Evolutionary conservation across 2,888 invertebrate species (phyloP).

Genomic region (Parasteatoda lunata): DNA sequence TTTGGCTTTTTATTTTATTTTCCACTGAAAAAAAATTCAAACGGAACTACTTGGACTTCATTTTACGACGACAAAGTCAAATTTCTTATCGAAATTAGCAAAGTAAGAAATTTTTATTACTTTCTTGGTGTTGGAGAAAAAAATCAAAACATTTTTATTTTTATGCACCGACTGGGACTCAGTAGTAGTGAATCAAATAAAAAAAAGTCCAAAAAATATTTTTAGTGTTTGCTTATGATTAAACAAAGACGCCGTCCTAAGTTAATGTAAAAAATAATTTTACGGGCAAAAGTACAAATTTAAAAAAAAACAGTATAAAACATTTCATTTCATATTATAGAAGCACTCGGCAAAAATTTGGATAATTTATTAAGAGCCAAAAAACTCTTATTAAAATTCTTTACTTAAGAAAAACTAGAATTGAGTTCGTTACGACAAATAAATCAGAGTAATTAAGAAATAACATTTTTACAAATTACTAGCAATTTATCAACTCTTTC

Average conservation of each 20-base stretch:
- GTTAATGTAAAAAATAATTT: constrained; percentile 30
- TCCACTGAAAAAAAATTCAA: constrained; percentile 33
- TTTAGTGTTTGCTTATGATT: constrained; percentile 27
- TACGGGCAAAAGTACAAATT: not conserved
- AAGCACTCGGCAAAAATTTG: constrained; percentile 38
- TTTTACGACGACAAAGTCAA: constrained; percentile 44
- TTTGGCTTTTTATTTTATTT: constrained; percentile 66
- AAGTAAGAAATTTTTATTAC: constrained; percentile 42
- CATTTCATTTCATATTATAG: constrained; percentile 29
- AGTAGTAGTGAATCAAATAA: constrained; percentile 22
- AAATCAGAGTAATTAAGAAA: no score
- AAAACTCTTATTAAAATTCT: no score
- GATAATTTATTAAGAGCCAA: constrained; percentile 29
- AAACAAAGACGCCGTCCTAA: constrained; percentile 33
- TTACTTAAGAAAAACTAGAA: no score
- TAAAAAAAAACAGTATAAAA: constrained; percentile 35
- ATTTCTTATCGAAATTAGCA: constrained; percentile 56
- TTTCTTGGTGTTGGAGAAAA: constrained; percentile 2
- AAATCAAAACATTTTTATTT: constrained; percentile 28
- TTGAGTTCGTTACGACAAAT: no score
- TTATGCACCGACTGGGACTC: constrained; percentile 15
- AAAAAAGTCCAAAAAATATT: constrained; percentile 9
- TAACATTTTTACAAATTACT: no score
- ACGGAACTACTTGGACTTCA: constrained; percentile 51
- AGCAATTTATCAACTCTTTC: no score